Evolutionary conservation across 2,797 vertebrate genomes (phyloP), one percentile per base, ranked within the genome.

Genomic region (Chelidonichthys spinosus): DNA sequence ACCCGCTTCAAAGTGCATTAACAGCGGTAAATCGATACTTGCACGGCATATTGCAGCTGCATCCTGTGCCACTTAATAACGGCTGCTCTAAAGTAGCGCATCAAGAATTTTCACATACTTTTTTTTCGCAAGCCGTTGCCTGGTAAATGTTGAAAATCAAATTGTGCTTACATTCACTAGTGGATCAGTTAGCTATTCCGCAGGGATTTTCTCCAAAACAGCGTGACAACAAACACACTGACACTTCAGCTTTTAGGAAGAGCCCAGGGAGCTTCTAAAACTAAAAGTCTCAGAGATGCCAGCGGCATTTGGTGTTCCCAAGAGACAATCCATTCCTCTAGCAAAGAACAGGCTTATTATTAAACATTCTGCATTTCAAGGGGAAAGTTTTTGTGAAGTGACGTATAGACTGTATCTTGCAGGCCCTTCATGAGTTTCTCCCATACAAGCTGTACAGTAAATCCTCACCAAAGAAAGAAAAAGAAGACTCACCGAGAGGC

Each of bases 401-500:
- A 52, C 15, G 6, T 10, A 44, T 6, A 60, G 56, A 40, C 66
- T 69, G 37, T 44, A 18, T 70, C 54, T 74, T 9, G 39, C 49
- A 42, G 46, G 39, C 72, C 50, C 25, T 43, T 59, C 15, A 32
- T 59, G 44, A 50, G 18, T 60, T 76, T 8, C 49, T 65, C 32
- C 17, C 52, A 55, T 66, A 43, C 18, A 33, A 69, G 43, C 5
- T 18, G 56, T 11, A 37, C 15, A 58, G 33, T 64, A 39, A 64
- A 2, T 6, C 13, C 18, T 58, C 15, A 62, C 32, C 37, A 14
- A 54, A 53, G 36, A 44, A 14, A 18, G 3, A 25, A 42, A 43
- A 39, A 37, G 3, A 3, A 4, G n/a, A 94, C 95, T 97, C 92
- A 99, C 98, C 98, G 0, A 99, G 95, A 3, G 97, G 96, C 65